A percentile compares a stretch with the other conserved stretches of the same genome.
These are phyloP conservation scores for Amazonetta brasiliensis DNA, from an alignment of 2,797 vertebrate genomes.

Conservation along the genomic window DNA sequence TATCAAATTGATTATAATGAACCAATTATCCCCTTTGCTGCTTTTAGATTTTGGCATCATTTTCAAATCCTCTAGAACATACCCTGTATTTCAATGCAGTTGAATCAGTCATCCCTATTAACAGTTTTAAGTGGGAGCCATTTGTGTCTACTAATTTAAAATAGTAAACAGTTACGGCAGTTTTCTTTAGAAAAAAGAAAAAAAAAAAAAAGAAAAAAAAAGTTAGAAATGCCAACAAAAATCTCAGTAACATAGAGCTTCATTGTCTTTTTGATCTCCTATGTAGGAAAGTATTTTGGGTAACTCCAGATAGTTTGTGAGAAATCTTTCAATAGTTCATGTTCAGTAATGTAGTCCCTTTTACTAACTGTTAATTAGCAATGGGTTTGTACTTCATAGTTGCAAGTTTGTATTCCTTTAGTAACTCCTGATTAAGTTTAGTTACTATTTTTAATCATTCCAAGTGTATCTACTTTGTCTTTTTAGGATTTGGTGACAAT, in stretches of 20 bases:
- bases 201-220: neutral
- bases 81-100: neutral
- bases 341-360: neutral
- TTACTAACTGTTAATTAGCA: neutral
- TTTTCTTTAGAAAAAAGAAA: neutral
- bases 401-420: neutral
- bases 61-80: neutral
- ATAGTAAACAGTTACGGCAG: neutral
- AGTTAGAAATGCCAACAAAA: neutral
- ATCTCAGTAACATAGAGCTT: too few species aligned
- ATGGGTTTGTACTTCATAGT: neutral
- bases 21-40: neutral
- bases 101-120: neutral
- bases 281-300: neutral
- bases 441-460: neutral
- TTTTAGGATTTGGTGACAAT: neutral
- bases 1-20: slow-evolving; percentile 32
- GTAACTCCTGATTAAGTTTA: neutral
- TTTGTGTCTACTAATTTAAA: neutral
- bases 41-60: neutral
- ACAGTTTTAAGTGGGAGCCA: neutral
- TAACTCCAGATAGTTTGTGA: neutral
- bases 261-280: neutral
- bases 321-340: neutral
- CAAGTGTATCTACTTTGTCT: neutral